Conservation (phyloP, 53 echinoderm and acorn worm species). For the Astropecten irregularis region DNA sequence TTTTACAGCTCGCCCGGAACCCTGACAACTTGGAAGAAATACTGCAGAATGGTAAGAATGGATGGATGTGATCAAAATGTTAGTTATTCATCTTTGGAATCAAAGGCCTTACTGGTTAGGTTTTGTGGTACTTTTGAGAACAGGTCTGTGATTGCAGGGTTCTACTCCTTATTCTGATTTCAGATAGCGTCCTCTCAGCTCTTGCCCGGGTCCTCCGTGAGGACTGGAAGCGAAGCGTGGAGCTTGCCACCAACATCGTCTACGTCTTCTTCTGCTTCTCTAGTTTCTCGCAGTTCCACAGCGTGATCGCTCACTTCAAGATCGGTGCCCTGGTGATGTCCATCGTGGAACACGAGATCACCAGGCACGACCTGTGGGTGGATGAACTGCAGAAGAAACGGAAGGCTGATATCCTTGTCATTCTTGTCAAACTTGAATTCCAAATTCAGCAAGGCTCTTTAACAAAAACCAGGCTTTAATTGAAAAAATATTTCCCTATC, state of each 20-base stretch:
- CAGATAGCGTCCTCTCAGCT: constrained; percentile 94
- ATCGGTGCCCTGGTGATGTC: constrained; percentile 96
- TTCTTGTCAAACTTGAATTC: too few relatives aligned
- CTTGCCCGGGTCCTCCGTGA: constrained; percentile 91
- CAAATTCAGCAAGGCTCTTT: too few relatives aligned
- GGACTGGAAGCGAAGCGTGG: constrained; percentile 98
- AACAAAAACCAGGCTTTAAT: too few relatives aligned
- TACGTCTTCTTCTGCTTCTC: constrained; percentile 99
- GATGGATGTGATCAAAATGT: too few relatives aligned
- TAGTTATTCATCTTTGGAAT: too few relatives aligned
- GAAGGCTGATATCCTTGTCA: constrained; percentile 99
- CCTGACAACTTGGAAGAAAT: constrained; percentile 98
- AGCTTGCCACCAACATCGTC: constrained; percentile 97
- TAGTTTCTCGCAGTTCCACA: constrained; percentile 95
- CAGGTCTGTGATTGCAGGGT: too few relatives aligned
- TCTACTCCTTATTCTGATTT: neutral
- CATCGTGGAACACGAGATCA: constrained; percentile 93
- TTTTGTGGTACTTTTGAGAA: too few relatives aligned
- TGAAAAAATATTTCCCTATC: too few relatives aligned
- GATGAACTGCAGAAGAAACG: constrained; percentile 95
- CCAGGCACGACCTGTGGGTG: constrained; percentile 83
- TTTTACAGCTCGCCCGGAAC: constrained; percentile 93
- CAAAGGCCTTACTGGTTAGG: too few relatives aligned
- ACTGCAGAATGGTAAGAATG: constrained; percentile 85
- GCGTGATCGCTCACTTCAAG: constrained; percentile 96